Conservation (phyloP, 1,140 invertebrate species). For the Calosoma granatense region DNA sequence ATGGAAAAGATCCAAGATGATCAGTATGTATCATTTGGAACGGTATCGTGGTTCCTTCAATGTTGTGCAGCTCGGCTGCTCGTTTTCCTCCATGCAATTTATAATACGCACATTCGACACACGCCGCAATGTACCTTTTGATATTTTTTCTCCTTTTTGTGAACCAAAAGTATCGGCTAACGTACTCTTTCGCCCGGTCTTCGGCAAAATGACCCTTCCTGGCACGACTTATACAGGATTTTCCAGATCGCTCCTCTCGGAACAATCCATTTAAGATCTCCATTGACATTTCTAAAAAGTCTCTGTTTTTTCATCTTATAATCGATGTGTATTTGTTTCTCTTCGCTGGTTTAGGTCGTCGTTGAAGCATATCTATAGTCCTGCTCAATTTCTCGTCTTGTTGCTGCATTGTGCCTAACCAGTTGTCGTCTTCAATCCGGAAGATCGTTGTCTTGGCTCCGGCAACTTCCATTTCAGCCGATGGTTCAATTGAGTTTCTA, state of each 20-base stretch:
- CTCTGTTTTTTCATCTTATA: neutral
- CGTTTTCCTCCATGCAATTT: neutral
- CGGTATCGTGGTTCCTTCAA: neutral
- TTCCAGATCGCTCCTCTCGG: neutral
- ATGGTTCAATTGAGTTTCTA: conserved; percentile 16
- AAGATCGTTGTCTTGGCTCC: neutral
- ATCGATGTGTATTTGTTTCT: neutral
- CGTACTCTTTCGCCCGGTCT: neutral
- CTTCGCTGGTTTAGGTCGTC: neutral
- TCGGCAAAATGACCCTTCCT: neutral
- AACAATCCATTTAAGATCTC: neutral
- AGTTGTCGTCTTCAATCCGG: neutral
- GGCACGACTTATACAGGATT: neutral
- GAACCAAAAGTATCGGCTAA: conserved; percentile 9
- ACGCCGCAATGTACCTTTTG: neutral
- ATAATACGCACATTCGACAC: neutral
- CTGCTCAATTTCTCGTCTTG: neutral
- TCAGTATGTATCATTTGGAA: neutral
- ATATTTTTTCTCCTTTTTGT: neutral
- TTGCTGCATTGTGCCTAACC: neutral
- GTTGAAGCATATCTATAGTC: neutral
- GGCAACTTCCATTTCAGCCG: neutral
- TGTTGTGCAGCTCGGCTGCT: neutral
- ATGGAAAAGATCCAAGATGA: neutral
- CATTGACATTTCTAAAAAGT: neutral